A percentile compares a stretch with the other conserved stretches of the same genome.
phyloP scores from a whole-genome alignment of 2,797 vertebrate genomes.

The Pagetopsis macropterus region DNA sequence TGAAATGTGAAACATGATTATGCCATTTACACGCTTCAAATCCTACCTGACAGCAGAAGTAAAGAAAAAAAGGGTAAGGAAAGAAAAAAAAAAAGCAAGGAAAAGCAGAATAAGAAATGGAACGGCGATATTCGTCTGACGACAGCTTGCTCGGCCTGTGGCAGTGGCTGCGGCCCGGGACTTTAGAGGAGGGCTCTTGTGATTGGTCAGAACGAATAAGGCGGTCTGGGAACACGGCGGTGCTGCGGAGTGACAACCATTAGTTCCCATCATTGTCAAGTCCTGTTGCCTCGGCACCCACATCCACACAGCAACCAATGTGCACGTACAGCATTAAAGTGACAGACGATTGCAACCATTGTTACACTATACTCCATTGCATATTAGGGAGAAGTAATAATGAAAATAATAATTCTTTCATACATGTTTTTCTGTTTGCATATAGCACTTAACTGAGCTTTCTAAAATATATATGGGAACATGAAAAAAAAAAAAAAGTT shows the following conservation, averaged over 20 bases:
- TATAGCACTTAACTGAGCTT: slow-evolving; percentile 78
- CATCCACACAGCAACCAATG: slow-evolving; percentile 80
- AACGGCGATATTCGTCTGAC: slow-evolving; percentile 67
- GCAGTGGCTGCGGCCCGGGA: slow-evolving; percentile 57
- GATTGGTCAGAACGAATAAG: slow-evolving; percentile 77
- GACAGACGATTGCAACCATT: slow-evolving; percentile 82
- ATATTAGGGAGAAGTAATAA: slow-evolving; percentile 82
- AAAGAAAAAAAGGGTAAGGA: background rate
- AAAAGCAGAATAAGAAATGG: slow-evolving; percentile 57
- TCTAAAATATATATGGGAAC: slow-evolving; percentile 73
- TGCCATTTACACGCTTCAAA: slow-evolving; percentile 79
- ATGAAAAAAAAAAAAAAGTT: slow-evolving; percentile 36
- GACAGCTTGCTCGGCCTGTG: slow-evolving; percentile 61
- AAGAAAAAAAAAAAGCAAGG: slow-evolving; percentile 14
- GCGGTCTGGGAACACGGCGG: slow-evolving; percentile 66
- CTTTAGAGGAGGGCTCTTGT: slow-evolving; percentile 59
- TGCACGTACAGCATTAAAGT: slow-evolving; percentile 88
- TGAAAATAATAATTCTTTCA: slow-evolving; percentile 79
- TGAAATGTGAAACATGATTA: slow-evolving; percentile 80
- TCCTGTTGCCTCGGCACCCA: slow-evolving; percentile 77
- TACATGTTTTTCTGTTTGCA: slow-evolving; percentile 79
- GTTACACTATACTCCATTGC: slow-evolving; percentile 84
- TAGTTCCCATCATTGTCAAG: slow-evolving; percentile 83
- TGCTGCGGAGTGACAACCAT: slow-evolving; percentile 77
- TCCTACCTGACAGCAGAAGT: slow-evolving; percentile 71